Evolutionary conservation across 1,140 invertebrate species (phyloP).

Genomic region (Sitobion miscanthi): DNA sequence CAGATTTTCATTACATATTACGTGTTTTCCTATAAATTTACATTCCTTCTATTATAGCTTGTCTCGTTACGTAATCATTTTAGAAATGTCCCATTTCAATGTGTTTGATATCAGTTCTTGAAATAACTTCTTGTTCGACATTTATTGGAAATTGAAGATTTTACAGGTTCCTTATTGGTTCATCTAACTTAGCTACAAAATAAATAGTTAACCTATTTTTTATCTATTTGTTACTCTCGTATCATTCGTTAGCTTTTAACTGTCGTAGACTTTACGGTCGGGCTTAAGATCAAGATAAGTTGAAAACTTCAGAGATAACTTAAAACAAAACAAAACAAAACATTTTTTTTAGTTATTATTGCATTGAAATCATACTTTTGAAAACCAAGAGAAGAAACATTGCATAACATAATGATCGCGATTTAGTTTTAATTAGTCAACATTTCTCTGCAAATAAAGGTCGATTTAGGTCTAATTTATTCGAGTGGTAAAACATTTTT

Average conservation of each 20-base stretch:
- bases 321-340: no score
- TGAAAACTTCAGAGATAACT: no score
- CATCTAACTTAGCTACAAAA: not conserved
- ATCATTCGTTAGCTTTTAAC: not conserved
- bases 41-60: not conserved
- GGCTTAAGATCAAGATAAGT: not conserved
- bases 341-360: not conserved
- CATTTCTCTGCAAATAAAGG: not conserved
- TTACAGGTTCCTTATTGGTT: not conserved
- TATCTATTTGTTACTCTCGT: not conserved
- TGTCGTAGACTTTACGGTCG: not conserved
- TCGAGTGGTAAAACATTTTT: not conserved
- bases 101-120: not conserved
- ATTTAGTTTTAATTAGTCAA: not conserved
- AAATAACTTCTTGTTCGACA: not conserved
- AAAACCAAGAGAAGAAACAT: no score
- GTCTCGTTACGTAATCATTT: not conserved
- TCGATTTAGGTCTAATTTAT: not conserved
- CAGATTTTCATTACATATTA: no score
- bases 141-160: not conserved
- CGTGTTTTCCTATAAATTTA: not conserved
- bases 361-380: not conserved
- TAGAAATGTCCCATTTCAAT: not conserved
- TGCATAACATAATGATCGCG: not conserved
- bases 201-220: not conserved